phyloP scores from a whole-genome alignment of 2,113 vertebrate species.

The Oreochromis spilurus region DNA sequence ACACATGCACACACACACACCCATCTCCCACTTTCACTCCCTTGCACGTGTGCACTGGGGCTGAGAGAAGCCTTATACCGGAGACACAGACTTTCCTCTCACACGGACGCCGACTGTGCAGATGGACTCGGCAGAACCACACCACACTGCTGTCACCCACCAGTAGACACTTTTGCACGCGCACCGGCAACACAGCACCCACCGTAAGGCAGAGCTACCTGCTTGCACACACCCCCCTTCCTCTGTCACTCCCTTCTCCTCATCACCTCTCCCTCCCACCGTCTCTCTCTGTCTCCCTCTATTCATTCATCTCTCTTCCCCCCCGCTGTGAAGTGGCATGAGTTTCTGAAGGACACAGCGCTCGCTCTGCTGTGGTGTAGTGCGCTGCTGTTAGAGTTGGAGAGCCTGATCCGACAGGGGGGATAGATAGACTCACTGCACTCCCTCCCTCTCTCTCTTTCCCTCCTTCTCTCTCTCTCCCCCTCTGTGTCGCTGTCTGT shows the following conservation, averaged over 20 bases:
- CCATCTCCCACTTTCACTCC: not conserved
- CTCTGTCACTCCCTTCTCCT: not conserved
- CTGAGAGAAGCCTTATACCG: constrained; percentile 6
- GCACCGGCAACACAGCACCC: not conserved
- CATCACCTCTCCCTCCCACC: not conserved
- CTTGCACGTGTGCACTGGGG: constrained; percentile 8
- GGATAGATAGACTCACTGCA: constrained; percentile 45
- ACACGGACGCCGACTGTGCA: not conserved
- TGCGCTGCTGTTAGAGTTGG: constrained; percentile 49
- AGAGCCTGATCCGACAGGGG: constrained; percentile 29
- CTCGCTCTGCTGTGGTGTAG: constrained; percentile 43
- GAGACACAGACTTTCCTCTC: not conserved
- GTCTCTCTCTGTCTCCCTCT: constrained; percentile 11
- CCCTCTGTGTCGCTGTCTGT: constrained; percentile 11
- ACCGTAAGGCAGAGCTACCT: constrained; percentile 43
- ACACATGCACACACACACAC: constrained; percentile 1
- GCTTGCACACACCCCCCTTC: not conserved
- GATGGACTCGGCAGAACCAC: constrained; percentile 17
- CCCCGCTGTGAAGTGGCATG: constrained; percentile 49
- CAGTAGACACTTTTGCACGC: constrained; percentile 16
- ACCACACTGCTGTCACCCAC: constrained; percentile 42
- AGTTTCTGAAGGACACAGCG: constrained; percentile 71
- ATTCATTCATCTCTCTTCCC: constrained; percentile 60
- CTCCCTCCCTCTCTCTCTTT: constrained; percentile 7
- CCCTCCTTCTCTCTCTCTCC: not conserved